Conservation (phyloP, 2,113 vertebrate species). For the Cinclus mexicanus region DNA sequence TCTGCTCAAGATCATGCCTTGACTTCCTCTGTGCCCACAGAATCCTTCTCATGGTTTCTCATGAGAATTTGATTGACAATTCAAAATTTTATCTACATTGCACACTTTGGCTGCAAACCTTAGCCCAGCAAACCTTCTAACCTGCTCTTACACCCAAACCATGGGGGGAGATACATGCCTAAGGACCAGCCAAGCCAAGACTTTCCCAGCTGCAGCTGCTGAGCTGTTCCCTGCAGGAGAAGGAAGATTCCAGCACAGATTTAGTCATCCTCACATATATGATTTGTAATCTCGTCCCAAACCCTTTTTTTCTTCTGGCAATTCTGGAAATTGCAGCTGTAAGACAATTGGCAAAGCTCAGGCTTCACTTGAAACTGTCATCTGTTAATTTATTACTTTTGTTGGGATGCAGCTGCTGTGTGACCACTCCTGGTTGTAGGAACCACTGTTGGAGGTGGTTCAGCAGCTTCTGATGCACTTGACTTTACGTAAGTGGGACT, state of each 20-base stretch:
- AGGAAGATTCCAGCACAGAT: not conserved
- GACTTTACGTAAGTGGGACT: not conserved
- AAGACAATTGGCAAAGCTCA: not conserved
- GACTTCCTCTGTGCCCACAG: not conserved
- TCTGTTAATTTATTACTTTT: not conserved
- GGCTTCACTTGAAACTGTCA: not conserved
- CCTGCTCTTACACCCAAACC: not conserved
- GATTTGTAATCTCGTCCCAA: not conserved
- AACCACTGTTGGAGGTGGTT: not conserved
- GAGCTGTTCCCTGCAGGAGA: not conserved
- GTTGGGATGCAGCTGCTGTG: not conserved
- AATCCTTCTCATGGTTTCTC: not conserved
- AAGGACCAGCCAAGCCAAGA: not conserved
- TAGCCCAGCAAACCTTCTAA: not conserved
- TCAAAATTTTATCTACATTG: not conserved
- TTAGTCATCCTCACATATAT: not conserved
- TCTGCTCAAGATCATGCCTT: not conserved
- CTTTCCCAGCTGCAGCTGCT: not conserved
- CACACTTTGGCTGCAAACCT: not conserved
- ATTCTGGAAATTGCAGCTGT: not conserved
- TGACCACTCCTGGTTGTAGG: not conserved
- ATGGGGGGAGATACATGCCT: accelerated
- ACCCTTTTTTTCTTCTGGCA: not conserved
- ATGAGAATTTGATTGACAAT: not conserved
- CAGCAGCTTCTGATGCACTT: not conserved